Percentiles rank a stretch among this genome's conserved stretches.
Conservation (phyloP, 2,797 vertebrate species). For the Chiloscyllium punctatum region DNA sequence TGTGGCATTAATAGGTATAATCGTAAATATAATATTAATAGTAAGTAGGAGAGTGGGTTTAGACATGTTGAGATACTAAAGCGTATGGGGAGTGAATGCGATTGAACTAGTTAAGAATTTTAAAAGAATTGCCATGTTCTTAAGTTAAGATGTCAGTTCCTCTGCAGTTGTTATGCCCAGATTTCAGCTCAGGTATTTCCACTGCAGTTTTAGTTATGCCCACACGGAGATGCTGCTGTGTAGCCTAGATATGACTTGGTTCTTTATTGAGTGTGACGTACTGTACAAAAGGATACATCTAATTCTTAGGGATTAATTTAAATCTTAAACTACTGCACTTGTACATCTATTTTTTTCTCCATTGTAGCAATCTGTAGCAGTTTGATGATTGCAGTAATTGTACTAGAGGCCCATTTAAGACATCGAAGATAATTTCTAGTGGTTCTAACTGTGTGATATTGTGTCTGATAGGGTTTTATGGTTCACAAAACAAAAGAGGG, state of each 20-base stretch:
- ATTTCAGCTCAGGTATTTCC: neutral
- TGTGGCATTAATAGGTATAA: neutral
- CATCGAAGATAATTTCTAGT: neutral
- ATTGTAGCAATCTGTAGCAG: neutral
- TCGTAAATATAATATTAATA: too few relatives aligned
- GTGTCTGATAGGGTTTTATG: neutral
- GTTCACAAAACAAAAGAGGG: neutral
- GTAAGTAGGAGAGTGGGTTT: neutral
- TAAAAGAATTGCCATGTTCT: neutral
- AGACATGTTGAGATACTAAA: neutral
- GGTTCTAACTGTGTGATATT: neutral
- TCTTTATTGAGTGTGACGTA: neutral
- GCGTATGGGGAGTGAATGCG: neutral
- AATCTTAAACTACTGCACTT: neutral
- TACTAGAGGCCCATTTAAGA: neutral
- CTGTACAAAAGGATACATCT: neutral
- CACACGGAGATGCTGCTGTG: neutral
- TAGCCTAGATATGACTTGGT: neutral
- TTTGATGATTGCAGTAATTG: neutral
- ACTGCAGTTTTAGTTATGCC: neutral
- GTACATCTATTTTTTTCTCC: neutral
- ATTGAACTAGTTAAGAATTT: neutral
- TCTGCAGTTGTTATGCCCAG: neutral
- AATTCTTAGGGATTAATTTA: neutral
- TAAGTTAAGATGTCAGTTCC: neutral